Percentiles rank a stretch among this genome's conserved stretches.
These are phyloP conservation scores for Polypterus senegalus DNA, from an alignment of 2,113 vertebrate genomes.

Conservation along the genomic window DNA sequence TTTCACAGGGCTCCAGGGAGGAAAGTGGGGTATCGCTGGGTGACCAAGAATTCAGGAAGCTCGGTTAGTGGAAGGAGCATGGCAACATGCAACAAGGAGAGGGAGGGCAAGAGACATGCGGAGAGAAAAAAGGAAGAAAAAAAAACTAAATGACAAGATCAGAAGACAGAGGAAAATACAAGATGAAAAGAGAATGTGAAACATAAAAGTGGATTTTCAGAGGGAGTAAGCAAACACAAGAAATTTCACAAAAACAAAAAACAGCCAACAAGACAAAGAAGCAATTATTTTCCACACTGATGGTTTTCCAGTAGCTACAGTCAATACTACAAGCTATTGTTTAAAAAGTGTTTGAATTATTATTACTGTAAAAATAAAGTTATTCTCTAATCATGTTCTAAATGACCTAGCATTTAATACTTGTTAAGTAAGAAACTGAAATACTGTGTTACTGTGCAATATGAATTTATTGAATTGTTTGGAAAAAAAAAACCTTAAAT, in stretches of 20 bases:
- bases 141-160: constrained; percentile 10
- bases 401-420: too few relatives aligned
- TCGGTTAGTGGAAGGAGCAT: constrained; percentile 52
- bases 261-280: neutral
- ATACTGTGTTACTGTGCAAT: too few relatives aligned
- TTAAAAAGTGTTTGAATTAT: too few relatives aligned
- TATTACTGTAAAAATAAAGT: too few relatives aligned
- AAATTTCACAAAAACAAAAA: constrained; percentile 29
- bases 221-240: constrained; percentile 27
- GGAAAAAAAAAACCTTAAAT: too few relatives aligned
- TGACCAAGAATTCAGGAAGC: constrained; percentile 72
- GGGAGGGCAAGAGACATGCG: constrained; percentile 24
- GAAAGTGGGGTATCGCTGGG: constrained; percentile 57
- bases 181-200: constrained; percentile 5
- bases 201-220: constrained; percentile 18
- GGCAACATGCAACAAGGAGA: constrained; percentile 45
- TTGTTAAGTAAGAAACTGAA: too few relatives aligned
- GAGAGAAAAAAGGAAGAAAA: constrained; percentile 19
- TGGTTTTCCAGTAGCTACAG: too few relatives aligned
- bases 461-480: too few relatives aligned
- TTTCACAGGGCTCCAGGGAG: constrained; percentile 51
- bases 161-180: constrained; percentile 1
- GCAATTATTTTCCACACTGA: too few relatives aligned
- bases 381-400: too few relatives aligned
- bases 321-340: neutral